phyloP scores from a whole-genome alignment of 1,140 invertebrate genomes.

The Drosophila punjabiensis region DNA sequence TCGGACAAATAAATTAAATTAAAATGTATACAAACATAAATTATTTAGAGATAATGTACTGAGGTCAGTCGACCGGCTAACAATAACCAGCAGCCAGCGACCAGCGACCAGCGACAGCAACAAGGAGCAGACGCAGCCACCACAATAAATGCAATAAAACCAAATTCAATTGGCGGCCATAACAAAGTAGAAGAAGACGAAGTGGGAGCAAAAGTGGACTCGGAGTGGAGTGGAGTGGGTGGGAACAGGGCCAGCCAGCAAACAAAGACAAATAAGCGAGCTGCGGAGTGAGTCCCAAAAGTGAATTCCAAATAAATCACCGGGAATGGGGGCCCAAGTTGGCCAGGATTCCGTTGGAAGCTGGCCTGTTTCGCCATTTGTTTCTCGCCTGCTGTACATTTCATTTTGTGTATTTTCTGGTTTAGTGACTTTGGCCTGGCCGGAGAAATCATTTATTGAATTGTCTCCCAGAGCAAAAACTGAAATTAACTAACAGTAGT shows the following conservation, averaged over 20 bases:
- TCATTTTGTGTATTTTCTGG: slow-evolving; percentile 56
- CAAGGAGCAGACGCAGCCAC: slow-evolving; percentile 29
- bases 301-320: slow-evolving; percentile 75
- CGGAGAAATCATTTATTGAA: slow-evolving; percentile 58
- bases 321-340: slow-evolving; percentile 59
- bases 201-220: slow-evolving; percentile 22
- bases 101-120: slow-evolving; percentile 8
- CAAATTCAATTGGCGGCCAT: slow-evolving; percentile 76
- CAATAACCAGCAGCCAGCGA: slow-evolving; percentile 44
- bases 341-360: slow-evolving; percentile 30
- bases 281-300: slow-evolving; percentile 46
- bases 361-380: slow-evolving; percentile 48
- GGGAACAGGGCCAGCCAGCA: slow-evolving; percentile 28
- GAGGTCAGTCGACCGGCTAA: slow-evolving; percentile 52
- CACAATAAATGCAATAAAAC: slow-evolving; percentile 80
- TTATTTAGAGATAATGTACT: slow-evolving; percentile 83
- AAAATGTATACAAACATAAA: slow-evolving; percentile 83
- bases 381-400: slow-evolving; percentile 48
- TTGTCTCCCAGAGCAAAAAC: slow-evolving; percentile 42
- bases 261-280: slow-evolving; percentile 76
- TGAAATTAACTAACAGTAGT: slow-evolving; percentile 34
- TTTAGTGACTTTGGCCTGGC: slow-evolving; percentile 50
- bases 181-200: slow-evolving; percentile 57
- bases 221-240: slow-evolving; percentile 14
- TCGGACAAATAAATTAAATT: slow-evolving; percentile 80